Evolutionary conservation across 2,113 vertebrate genomes (phyloP), one percentile per base, ranked within the genome.

Genomic region (Chlamydotis undulata): DNA sequence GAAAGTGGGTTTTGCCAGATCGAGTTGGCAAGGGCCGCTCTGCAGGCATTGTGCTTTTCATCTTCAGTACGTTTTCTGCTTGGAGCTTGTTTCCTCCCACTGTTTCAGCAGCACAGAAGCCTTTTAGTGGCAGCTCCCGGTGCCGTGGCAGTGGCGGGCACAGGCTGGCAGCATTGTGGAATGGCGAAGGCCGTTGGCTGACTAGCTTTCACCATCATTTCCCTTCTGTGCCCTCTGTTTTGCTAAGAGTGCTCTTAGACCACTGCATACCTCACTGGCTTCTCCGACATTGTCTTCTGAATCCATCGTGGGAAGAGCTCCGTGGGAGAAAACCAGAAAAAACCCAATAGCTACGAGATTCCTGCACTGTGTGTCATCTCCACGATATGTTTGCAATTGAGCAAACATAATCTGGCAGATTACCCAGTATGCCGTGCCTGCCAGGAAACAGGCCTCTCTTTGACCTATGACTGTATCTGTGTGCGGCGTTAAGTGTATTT

Each of bases 321-420:
- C 0, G 3, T 83, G 74, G 89, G 87, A 95, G 82, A 93, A 63
- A 87, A 64, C 45, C 7, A 64, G 78, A 65, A 65, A 91, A 71
- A 95, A 69, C 4, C 24, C 53, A 19, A 59, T 69, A 57, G 77
- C 83, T 87, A 69, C 4, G 11, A 93, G 89, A 95, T 96, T 94
- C 81, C 56, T 94, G 63, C 69, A 37, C 63, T 0, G 0, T 94
- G 83, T 87, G 80, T 97, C 96, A 95, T 95, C 82, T 91, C 47
- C 67, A 59, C 29, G 2, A 43, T 6, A 2, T 89, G 79, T 52
- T 74, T 81, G 80, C 43, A 4, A 55, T 55, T 91, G 85, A 77
- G 94, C 90, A 95, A 95, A 63, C 49, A 29, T 81, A 75, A 71
- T 94, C 64, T 95, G 94, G 63, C 88, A 90, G 71, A 83, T 92